Evolutionary conservation across 2,113 vertebrate genomes (phyloP).

Genomic region (Lucifuga dentata): DNA sequence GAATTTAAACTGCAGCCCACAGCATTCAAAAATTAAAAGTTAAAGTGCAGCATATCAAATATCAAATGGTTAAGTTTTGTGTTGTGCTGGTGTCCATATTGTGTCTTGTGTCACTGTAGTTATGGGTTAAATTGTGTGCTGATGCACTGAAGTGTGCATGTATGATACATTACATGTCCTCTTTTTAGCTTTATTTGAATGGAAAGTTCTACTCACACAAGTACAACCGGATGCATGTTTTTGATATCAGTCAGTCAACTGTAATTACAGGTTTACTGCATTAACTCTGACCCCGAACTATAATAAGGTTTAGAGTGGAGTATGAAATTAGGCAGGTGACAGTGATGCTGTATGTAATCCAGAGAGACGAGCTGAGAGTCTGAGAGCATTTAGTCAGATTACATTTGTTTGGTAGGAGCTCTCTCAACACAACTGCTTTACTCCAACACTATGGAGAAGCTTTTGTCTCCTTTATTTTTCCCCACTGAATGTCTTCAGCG

Average conservation of each 20-base stretch:
- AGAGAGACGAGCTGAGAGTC: too few species aligned
- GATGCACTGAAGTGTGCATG: slow-evolving; percentile 18
- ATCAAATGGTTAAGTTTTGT: slow-evolving; percentile 16
- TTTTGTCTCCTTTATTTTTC: too few species aligned
- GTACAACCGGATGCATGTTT: not conserved
- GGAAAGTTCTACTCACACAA: not conserved
- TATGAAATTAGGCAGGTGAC: slow-evolving; percentile 7
- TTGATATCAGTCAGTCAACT: not conserved
- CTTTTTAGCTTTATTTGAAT: slow-evolving; percentile 1
- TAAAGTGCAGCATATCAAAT: slow-evolving; percentile 4
- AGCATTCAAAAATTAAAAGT: slow-evolving; percentile 23
- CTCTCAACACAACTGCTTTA: too few species aligned
- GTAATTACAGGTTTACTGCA: slow-evolving; percentile 21
- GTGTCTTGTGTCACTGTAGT: slow-evolving; percentile 7
- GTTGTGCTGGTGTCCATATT: slow-evolving; percentile 28
- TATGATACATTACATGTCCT: not conserved
- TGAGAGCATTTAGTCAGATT: not conserved
- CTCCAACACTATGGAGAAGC: too few species aligned
- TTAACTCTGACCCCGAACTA: not conserved
- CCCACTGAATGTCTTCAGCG: too few species aligned
- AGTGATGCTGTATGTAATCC: slow-evolving; percentile 8
- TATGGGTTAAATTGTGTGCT: slow-evolving; percentile 7
- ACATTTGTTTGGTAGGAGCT: too few species aligned
- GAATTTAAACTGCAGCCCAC: slow-evolving; percentile 1
- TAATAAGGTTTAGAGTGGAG: not conserved